Conservation (phyloP, 2,797 vertebrate species). For the Lutjanus argentimaculatus region DNA sequence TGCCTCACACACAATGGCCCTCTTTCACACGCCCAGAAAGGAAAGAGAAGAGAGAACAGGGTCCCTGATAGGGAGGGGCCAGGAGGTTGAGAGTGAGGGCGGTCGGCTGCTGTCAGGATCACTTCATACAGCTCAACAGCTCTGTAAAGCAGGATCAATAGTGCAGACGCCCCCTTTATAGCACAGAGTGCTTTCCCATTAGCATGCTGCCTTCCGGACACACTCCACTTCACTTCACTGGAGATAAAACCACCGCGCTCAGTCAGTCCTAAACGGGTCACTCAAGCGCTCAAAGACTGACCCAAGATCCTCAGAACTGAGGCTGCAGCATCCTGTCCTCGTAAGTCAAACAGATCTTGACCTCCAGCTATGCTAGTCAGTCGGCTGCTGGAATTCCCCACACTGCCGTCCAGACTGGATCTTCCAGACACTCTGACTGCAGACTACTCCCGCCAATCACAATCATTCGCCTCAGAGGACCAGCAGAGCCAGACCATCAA, state of each 20-base stretch:
- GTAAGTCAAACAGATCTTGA: slow-evolving; percentile 71
- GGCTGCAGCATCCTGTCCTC: slow-evolving; percentile 47
- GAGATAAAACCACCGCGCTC: slow-evolving; percentile 62
- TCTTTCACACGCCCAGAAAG: slow-evolving; percentile 87
- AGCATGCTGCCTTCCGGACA: slow-evolving; percentile 74
- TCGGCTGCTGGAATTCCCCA: slow-evolving; percentile 68
- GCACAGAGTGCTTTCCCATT: slow-evolving; percentile 76
- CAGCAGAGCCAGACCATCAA: slow-evolving; percentile 73
- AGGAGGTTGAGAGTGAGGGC: slow-evolving; percentile 70
- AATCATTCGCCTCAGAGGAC: slow-evolving; percentile 69
- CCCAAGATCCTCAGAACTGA: slow-evolving; percentile 48
- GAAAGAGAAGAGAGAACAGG: slow-evolving; percentile 56
- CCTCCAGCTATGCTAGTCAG: slow-evolving; percentile 67
- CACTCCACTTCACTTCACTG: slow-evolving; percentile 76
- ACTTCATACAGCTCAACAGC: slow-evolving; percentile 79
- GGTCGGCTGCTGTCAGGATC: slow-evolving; percentile 66
- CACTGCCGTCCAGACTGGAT: slow-evolving; percentile 48
- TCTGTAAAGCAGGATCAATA: slow-evolving; percentile 84
- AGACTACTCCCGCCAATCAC: slow-evolving; percentile 82
- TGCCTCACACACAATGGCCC: slow-evolving; percentile 93
- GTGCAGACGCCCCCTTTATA: slow-evolving; percentile 67
- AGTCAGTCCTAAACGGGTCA: slow-evolving; percentile 60
- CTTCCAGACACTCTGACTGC: slow-evolving; percentile 69
- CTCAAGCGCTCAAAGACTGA: slow-evolving; percentile 49
- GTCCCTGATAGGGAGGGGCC: slow-evolving; percentile 69